Evolutionary conservation across 1,140 invertebrate genomes (phyloP).

Genomic region (Drosophila pseudoananassae): DNA sequence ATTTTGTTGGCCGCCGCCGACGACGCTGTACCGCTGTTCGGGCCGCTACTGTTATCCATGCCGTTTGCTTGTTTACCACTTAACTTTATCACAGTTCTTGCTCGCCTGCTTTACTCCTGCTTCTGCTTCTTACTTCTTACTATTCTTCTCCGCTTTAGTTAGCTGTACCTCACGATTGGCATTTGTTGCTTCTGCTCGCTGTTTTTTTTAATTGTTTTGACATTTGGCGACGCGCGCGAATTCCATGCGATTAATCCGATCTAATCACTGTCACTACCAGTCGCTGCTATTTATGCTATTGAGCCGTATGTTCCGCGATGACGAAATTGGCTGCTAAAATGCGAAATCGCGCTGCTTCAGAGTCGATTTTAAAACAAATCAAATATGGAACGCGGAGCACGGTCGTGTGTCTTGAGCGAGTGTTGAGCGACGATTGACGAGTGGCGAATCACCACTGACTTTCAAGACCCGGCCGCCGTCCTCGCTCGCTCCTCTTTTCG

Average conservation of each 20-base stretch:
- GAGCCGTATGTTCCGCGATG: constrained; percentile 22
- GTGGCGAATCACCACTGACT: not conserved
- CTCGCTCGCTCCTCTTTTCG: not conserved
- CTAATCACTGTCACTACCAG: constrained; percentile 8
- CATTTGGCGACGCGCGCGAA: constrained; percentile 46
- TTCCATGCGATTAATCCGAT: constrained; percentile 25
- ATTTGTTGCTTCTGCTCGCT: constrained; percentile 45
- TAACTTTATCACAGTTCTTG: constrained; percentile 61
- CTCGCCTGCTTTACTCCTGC: constrained; percentile 20
- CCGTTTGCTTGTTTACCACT: constrained; percentile 51
- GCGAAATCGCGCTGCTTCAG: constrained; percentile 40
- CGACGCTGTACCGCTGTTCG: constrained; percentile 33
- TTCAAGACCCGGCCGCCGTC: too few species aligned
- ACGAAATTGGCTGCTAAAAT: constrained; percentile 61
- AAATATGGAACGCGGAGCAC: constrained; percentile 46
- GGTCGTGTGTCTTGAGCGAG: not conserved
- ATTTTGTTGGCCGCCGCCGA: constrained; percentile 52
- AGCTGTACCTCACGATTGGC: constrained; percentile 68
- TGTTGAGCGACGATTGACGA: constrained; percentile 2
- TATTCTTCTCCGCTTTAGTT: constrained; percentile 14
- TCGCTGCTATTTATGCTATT: constrained; percentile 10
- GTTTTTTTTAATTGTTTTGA: constrained; percentile 58
- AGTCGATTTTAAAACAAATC: constrained; percentile 79
- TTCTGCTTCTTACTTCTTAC: constrained; percentile 22
- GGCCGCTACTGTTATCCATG: constrained; percentile 68